These are phyloP conservation scores for Octodon degus DNA, from an alignment of 2,113 vertebrate genomes.

Conservation along the genomic window DNA sequence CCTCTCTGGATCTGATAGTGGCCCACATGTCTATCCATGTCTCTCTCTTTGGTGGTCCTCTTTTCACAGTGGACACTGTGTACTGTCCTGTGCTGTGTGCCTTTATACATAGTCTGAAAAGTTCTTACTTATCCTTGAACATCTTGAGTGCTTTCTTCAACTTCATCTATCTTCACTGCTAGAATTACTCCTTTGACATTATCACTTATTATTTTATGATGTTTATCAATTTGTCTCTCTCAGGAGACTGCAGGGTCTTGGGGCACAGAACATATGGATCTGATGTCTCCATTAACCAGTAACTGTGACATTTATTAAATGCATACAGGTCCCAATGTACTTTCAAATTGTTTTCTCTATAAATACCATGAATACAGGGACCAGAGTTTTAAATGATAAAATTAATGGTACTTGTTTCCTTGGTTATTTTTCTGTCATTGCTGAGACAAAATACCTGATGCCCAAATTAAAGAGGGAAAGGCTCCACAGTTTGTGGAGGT, in stretches of 20 bases:
- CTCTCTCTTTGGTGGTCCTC: neutral
- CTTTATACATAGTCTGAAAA: neutral
- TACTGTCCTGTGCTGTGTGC: fast-evolving
- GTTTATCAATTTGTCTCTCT: neutral
- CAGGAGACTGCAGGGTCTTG: neutral
- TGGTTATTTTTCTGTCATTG: too few species aligned
- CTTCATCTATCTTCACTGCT: neutral
- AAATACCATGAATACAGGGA: neutral
- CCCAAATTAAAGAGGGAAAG: too few species aligned
- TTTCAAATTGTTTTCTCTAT: constrained; percentile 1
- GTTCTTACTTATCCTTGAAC: neutral
- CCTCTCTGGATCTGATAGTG: neutral
- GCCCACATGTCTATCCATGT: neutral
- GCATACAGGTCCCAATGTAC: neutral
- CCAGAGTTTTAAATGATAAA: constrained; percentile 7
- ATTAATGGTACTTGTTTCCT: neutral
- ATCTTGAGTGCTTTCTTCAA: neutral
- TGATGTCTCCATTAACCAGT: neutral
- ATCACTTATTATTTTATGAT: neutral
- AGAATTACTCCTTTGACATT: neutral
- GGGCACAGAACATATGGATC: neutral
- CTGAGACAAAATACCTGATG: too few species aligned
- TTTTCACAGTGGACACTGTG: neutral
- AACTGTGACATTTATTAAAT: neutral
- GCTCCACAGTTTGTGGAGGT: too few species aligned